Conservation (phyloP, 1,140 invertebrate species). For the Drosophila obscura region DNA sequence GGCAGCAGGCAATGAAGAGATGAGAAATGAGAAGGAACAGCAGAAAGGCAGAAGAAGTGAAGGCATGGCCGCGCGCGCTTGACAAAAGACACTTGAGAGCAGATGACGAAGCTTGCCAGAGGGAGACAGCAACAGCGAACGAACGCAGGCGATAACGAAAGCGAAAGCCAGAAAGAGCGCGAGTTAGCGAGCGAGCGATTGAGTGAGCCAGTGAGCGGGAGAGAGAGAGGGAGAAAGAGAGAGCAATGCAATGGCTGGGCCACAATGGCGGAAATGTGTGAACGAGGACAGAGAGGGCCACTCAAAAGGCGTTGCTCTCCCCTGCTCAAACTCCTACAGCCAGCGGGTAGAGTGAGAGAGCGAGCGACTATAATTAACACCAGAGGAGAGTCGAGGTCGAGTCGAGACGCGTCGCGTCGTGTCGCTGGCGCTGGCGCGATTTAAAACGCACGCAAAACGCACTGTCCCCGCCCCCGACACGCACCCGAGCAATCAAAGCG, state of each 20-base stretch:
- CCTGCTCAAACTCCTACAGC: too few species aligned
- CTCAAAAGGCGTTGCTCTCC: slow-evolving; percentile 9
- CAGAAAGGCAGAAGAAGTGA: slow-evolving; percentile 24
- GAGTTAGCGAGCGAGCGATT: too few species aligned
- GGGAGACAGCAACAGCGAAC: slow-evolving; percentile 18
- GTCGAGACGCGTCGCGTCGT: too few species aligned
- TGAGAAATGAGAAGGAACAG: slow-evolving; percentile 17
- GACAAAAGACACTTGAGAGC: slow-evolving; percentile 71
- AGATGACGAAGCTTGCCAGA: slow-evolving; percentile 76
- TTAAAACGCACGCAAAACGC: slow-evolving; percentile 62
- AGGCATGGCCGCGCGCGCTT: slow-evolving; percentile 60
- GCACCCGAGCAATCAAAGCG: slow-evolving; percentile 44
- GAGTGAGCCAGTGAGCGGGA: not conserved
- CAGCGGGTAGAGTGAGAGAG: not conserved
- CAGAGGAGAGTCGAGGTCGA: not conserved
- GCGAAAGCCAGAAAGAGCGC: slow-evolving; percentile 14
- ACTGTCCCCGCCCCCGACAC: slow-evolving; percentile 5
- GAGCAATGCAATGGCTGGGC: slow-evolving; percentile 48
- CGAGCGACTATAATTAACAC: slow-evolving; percentile 67
- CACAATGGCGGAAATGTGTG: slow-evolving; percentile 70
- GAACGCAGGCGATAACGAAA: slow-evolving; percentile 1
- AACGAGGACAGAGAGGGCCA: slow-evolving; percentile 50
- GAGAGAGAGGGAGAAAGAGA: slow-evolving; percentile 15
- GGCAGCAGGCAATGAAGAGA: not conserved
- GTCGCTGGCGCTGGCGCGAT: slow-evolving; percentile 25